Base-by-base conservation (phyloP, 2,113 vertebrate species). In the Pangasianodon hypophthalmus region DNA sequence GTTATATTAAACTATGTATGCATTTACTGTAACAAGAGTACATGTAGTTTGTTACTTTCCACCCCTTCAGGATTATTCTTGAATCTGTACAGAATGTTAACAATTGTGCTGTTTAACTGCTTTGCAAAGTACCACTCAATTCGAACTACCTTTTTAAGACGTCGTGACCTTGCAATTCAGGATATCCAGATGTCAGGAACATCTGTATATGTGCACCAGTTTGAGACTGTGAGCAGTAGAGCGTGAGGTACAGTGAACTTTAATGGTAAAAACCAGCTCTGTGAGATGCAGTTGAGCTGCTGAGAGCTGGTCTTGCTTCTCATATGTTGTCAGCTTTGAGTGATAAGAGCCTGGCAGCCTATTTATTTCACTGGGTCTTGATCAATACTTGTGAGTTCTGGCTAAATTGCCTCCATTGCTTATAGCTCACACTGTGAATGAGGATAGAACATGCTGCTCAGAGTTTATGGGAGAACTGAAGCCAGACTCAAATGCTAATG, bases 401-500 rank as follows among this genome's bases (percentile, higher is more conserved):
- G 89, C 88, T 92, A 92, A 92, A 92, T 92, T 92, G 91, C 91
- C 91, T 92, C 80, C 88, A 92, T 91, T 89, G 91, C 91, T 90
- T 87, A 92, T 73, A 85, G 71, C 91, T 92, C 91, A 92, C 90
- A 91, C 83, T 58, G 87, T 81, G 82, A 81, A 81, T 86, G 83
- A 81, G 90, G 75, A 87, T 87, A 89, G 89, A 90, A 88, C 44
- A 85, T 90, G 88, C 52, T 79, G 84, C 48, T 77, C 58, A 29
- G 69, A 73, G 44, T 41, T 54, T 60, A 79, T 44, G 52, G 84
- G 19, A 89, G 88, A 85, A 44, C 84, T 48, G 50, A 82, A 90
- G 88, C 41, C 69, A 46, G 64, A 52, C 79, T 67, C 80, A 81
- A 32, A 82, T 37, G 85, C 50, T 18, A 64, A 71, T 37, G 29